Evolutionary conservation across 2,113 vertebrate genomes (phyloP), one percentile per base, ranked within the genome.

Genomic region (Podiceps cristatus): DNA sequence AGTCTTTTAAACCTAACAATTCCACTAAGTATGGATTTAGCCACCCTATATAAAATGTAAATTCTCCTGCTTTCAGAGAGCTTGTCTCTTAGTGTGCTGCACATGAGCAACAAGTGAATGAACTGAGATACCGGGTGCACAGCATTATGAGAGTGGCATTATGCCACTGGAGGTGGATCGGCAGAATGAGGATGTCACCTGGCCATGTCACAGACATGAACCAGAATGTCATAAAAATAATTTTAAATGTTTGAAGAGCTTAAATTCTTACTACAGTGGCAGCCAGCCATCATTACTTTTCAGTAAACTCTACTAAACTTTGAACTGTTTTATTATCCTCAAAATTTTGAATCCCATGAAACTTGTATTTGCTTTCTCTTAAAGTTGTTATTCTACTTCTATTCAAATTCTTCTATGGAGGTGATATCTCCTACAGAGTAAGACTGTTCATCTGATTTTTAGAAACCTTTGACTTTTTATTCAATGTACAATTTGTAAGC

Each of bases 101-200:
- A 4, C 20, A 29, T 20, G 8, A 83, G 14, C 3, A n/a, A 50
- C 17, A 45, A 28, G 25, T 37, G 19, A 86, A 80, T 56, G 17
- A 68, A 42, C 11, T n/a, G 44, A 74, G 29, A 76, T 45, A 50
- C 6, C 5, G 52, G 25, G 9, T 67, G 11, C 17, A 63, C 10
- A 47, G 8, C 37, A 16, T 73, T 31, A 50, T 63, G 8, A 67
- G 7, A 13, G 8, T 14, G 13, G 18, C 11, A 16, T 49, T 75
- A 29, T 40, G 28, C 7, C 29, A 29, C 8, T 40, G 37, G 9
- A 78, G 4, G 9, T 66, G 9, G 19, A 40, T 35, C 66, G 50
- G 7, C 1, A 6, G n/a, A 88, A 40, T 77, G 17, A 71, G 9
- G 13, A 20, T 0, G 0, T 49, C 44, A 25, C 10, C 42, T 67